phyloP scores from a whole-genome alignment of 1,140 invertebrate species.

The Teleopsis dalmanni region DNA sequence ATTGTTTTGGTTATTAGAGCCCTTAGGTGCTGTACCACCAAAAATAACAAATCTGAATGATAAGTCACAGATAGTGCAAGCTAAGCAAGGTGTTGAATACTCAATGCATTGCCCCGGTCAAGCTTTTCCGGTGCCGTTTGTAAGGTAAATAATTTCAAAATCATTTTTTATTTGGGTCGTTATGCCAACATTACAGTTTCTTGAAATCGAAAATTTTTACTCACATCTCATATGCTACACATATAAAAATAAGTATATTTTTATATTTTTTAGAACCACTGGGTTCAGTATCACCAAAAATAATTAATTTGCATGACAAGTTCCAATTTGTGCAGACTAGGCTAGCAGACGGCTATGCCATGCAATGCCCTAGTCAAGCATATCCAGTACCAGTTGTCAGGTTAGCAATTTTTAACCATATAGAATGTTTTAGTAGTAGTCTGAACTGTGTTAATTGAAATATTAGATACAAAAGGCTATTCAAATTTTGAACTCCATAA shows the following conservation, averaged over 20 bases:
- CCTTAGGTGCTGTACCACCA: conserved; percentile 42
- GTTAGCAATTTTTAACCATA: conserved; percentile 44
- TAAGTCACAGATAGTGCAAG: conserved; percentile 49
- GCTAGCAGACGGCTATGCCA: conserved; percentile 53
- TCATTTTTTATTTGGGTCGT: neutral
- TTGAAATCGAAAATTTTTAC: neutral
- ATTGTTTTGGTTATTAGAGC: conserved; percentile 14
- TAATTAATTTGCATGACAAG: conserved; percentile 47
- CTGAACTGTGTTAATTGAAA: too few species aligned
- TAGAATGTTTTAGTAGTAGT: too few species aligned
- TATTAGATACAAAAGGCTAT: too few species aligned
- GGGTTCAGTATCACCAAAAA: conserved; percentile 59
- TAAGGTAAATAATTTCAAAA: conserved; percentile 50
- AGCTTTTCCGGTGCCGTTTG: conserved; percentile 57
- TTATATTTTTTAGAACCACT: conserved; percentile 53
- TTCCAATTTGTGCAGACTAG: conserved; percentile 51
- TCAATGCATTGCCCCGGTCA: conserved; percentile 59
- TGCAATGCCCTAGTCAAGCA: conserved; percentile 60
- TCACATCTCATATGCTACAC: neutral
- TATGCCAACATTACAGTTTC: conserved; percentile 1
- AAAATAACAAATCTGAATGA: conserved; percentile 46
- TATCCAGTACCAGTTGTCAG: conserved; percentile 58
- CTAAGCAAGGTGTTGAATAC: conserved; percentile 51
- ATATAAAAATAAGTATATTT: conserved; percentile 54
- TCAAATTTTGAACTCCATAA: too few species aligned